Evolutionary conservation across 1,140 invertebrate genomes (phyloP), one percentile per base, ranked within the genome.

Genomic region (Papilio polytes): DNA sequence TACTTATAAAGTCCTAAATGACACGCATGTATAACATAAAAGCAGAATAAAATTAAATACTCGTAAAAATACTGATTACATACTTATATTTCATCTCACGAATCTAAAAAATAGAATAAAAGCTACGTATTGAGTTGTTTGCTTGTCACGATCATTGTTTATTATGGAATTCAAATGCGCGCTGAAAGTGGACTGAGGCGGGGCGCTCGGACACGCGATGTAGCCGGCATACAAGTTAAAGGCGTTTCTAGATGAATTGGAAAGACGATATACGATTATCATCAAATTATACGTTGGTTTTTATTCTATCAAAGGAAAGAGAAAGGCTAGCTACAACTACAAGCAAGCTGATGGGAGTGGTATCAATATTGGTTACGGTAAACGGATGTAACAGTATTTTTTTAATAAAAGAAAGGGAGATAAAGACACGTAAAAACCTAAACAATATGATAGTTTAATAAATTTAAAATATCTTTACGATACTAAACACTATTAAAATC

Each of bases 221-320:
- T 26, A 59, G 73, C 78, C 63, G 80, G 59, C 51, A 83, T 53
- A 82, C 82, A 80, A 80, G 77, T 53, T 73, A 83, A 78, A 80
- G 82, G 82, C 78, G 80, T 83, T 83, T 74, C 82, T 53, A 59
- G 70, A 44, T 31, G 74, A 73, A 78, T 74, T 66, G 63, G 3
- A 66, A 15, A 31, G 22, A 66, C 3, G 22, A 31, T 66, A 15
- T 36, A 70, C 22, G 63, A 70, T 70, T 31, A 70, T 70, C 63
- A 70, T 70, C 63, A 70, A 70, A 70, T 70, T 70, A 70, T 70
- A 70, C 10, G 26, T 31, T 15, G 7, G 63, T 15, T 31, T 31
- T 31, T 31, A 22, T 31, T 70, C 12, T 36, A 70, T 70, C 2
- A 3, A 15, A 70, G 26, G 13, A 31, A 15, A 70, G 26, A 70